phyloP scores from a whole-genome alignment of 2,797 vertebrate genomes.

The Chrosomus eos region DNA sequence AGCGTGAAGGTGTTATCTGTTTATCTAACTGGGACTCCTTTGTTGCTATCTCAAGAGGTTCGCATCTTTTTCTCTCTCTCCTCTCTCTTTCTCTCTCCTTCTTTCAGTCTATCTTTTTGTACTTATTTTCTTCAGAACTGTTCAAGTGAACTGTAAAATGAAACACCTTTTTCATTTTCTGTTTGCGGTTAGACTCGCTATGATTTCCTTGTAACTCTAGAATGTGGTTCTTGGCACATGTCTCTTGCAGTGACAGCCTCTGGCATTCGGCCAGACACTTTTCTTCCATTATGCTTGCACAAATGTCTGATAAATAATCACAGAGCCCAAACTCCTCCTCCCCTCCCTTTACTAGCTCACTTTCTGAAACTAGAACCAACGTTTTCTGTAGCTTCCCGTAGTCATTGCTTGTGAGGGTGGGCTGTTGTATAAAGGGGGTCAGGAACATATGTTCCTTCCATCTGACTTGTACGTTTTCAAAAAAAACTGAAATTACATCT shows the following conservation, averaged over 20 bases:
- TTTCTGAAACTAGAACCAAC: constrained; percentile 45
- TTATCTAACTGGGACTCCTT: constrained; percentile 28
- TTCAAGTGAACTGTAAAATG: constrained; percentile 59
- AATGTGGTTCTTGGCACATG: constrained; percentile 60
- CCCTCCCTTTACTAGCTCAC: constrained; percentile 1
- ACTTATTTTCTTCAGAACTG: constrained; percentile 16
- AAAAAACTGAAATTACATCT: not conserved
- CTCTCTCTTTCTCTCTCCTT: not conserved
- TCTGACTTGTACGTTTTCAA: too few relatives aligned
- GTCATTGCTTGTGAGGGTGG: constrained; percentile 24
- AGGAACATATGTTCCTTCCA: too few relatives aligned
- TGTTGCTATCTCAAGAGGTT: constrained; percentile 24
- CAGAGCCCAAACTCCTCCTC: constrained; percentile 20
- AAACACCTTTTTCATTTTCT: constrained; percentile 64
- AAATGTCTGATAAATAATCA: constrained; percentile 65
- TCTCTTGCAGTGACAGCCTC: constrained; percentile 48
- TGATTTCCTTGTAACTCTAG: constrained; percentile 62
- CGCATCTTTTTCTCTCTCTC: constrained; percentile 5
- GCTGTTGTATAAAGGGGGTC: constrained; percentile 1
- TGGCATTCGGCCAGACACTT: constrained; percentile 55
- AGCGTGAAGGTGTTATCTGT: not conserved
- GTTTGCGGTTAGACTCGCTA: constrained; percentile 54
- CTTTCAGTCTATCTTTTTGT: not conserved
- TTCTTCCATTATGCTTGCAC: constrained; percentile 60
- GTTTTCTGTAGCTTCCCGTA: constrained; percentile 29